Percentiles rank a stretch among this genome's conserved stretches.
These are phyloP conservation scores for Epinephelus lanceolatus DNA, from an alignment of 2,113 vertebrate species.

Conservation along the genomic window DNA sequence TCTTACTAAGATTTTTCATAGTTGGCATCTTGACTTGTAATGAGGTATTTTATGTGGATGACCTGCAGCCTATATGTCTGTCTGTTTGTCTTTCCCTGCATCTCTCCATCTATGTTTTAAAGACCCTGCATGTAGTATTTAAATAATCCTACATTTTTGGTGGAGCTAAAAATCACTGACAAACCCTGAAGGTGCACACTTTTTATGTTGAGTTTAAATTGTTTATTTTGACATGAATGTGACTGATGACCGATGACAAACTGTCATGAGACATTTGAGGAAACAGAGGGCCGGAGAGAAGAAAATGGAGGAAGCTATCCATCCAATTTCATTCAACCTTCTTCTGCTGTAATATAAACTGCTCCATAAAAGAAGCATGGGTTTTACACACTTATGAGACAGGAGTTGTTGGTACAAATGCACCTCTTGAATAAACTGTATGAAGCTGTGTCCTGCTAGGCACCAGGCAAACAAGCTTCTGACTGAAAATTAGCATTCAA, in stretches of 20 bases:
- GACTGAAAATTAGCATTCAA: too few relatives aligned
- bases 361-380: too few relatives aligned
- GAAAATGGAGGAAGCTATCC: too few relatives aligned
- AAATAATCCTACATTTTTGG: neutral
- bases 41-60: neutral
- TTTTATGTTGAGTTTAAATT: neutral
- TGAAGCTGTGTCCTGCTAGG: too few relatives aligned
- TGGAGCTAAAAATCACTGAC: neutral
- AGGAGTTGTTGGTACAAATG: too few relatives aligned
- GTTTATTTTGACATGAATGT: neutral
- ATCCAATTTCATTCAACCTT: too few relatives aligned
- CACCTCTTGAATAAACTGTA: too few relatives aligned
- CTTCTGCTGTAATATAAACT: too few relatives aligned
- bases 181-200: too few relatives aligned
- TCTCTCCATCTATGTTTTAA: neutral
- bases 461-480: too few relatives aligned
- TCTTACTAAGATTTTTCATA: neutral
- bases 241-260: neutral
- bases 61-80: neutral
- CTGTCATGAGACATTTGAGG: neutral
- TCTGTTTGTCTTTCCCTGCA: neutral
- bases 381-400: too few relatives aligned
- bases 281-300: neutral
- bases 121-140: neutral
- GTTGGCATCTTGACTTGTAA: slow-evolving; percentile 3